Conservation (phyloP, 1,140 invertebrate genomes). For the Drosophila parvula region DNA sequence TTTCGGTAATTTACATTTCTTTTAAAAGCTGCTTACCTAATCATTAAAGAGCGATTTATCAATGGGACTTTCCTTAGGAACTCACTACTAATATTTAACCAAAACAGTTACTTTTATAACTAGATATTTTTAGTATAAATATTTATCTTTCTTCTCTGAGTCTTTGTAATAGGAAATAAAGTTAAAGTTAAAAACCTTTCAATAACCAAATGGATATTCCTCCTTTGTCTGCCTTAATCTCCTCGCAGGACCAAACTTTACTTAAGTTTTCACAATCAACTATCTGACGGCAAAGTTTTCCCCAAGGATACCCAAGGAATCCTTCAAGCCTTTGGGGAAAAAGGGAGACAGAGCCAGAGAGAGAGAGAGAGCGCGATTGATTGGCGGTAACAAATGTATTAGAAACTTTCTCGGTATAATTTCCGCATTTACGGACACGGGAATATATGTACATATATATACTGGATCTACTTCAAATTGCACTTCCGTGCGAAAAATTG, state of each 20-base stretch:
- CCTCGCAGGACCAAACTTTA: no score
- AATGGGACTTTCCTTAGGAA: background rate
- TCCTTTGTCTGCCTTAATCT: background rate
- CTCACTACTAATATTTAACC: no score
- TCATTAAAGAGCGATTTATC: background rate
- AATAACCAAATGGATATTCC: no score
- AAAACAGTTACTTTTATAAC: no score
- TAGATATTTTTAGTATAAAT: no score
- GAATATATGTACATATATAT: background rate
- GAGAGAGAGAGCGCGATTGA: constrained; percentile 44
- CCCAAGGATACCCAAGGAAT: background rate
- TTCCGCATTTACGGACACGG: constrained; percentile 69
- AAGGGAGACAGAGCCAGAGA: constrained; percentile 22
- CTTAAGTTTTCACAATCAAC: background rate
- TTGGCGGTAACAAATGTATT: constrained; percentile 79
- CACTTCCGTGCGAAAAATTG: constrained; percentile 83
- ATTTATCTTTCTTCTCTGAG: no score
- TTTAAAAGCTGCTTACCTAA: background rate
- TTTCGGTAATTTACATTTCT: background rate
- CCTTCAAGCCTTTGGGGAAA: background rate
- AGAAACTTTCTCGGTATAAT: constrained; percentile 78
- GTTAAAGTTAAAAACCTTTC: no score
- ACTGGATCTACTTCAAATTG: constrained; percentile 69
- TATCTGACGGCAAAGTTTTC: constrained; percentile 38
- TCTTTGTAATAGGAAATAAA: no score